Base-by-base conservation (phyloP, 2,888 invertebrate genomes). In the Pristionchus mayeri region DNA sequence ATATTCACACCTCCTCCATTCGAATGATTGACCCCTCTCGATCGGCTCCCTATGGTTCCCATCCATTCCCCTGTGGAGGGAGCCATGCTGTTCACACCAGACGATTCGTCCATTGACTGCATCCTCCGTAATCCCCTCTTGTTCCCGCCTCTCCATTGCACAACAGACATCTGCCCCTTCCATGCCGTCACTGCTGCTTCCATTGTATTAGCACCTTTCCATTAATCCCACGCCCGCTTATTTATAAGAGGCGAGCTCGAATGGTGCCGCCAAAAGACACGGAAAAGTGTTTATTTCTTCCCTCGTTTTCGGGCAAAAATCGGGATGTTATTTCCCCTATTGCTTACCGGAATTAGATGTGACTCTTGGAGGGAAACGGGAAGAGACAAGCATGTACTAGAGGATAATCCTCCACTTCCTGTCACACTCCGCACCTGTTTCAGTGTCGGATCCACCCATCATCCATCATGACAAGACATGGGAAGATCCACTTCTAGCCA, bases 141-240 rank as follows among this genome's bases (percentile, higher is more conserved):
- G n/a, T 54, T n/a, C n/a, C 30, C 76, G n/a, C 18, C 30, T 78
- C 76, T 78, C 76, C 37, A 80, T 80, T 80, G 80, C 80, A 80
- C 80, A 80, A 80, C 80, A 80, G 37, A 80, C 80, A 80, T 80
- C 80, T 80, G 80, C 57, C 57, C 76, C n/a, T n/a, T n/a, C n/a
- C n/a, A 50, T 71, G 40, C 76, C 63, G 34, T 27, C 63, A 63
- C 27, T 27, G 16, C 27, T 21, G n/a, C 75, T 50, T 21, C 75
- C 50, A 78, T 78, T 78, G 50, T 50, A 78, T 78, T 50, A 27
- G 48, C 50, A 50, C 50, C 76, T 78, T n/a, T 50, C 50, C 76
- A 78, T 78, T 78, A 78, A 78, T 78, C 76, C 76, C 76, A 13
- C 34, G 76, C 50, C 76, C 27, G 27, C 76, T 50, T 78, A 78